phyloP scores from a whole-genome alignment of 2,113 vertebrate species.

The Phalacrocorax carbo region DNA sequence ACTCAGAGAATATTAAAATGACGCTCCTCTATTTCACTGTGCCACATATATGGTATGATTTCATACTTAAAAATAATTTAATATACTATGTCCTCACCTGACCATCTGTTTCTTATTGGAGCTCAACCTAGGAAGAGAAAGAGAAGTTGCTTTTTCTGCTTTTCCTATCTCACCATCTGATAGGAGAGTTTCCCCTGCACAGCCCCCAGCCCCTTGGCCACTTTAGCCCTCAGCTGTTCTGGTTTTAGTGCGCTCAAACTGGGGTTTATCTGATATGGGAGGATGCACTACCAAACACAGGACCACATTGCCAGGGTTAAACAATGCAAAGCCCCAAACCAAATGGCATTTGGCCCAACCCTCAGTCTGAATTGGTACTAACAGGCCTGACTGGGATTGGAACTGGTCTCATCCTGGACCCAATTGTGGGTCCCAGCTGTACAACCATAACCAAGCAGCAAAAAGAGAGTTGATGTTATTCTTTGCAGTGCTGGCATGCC shows the following conservation, averaged over 20 bases:
- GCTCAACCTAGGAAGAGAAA: not conserved
- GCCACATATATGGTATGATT: not conserved
- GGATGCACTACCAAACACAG: not conserved
- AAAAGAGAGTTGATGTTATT: not conserved
- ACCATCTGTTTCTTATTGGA: not conserved
- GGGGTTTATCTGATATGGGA: not conserved
- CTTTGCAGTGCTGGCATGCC: not conserved
- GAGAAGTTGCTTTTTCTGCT: not conserved
- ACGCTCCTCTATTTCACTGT: not conserved
- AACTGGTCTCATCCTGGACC: not conserved
- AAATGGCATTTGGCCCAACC: not conserved
- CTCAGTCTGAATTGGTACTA: not conserved
- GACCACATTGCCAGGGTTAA: not conserved
- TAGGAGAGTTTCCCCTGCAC: not conserved
- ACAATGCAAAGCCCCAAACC: not conserved
- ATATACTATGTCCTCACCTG: slow-evolving; percentile 19
- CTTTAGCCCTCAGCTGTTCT: not conserved
- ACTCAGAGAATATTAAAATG: not conserved
- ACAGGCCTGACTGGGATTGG: not conserved
- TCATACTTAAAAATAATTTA: slow-evolving; percentile 3
- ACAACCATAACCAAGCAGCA: not conserved
- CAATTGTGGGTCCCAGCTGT: not conserved
- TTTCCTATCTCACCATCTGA: not conserved
- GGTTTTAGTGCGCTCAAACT: not conserved
- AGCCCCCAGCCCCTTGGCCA: not conserved